A percentile compares a stretch with the other conserved stretches of the same genome.
phyloP scores from a whole-genome alignment of 2,113 vertebrate species.

The Buteo buteo region DNA sequence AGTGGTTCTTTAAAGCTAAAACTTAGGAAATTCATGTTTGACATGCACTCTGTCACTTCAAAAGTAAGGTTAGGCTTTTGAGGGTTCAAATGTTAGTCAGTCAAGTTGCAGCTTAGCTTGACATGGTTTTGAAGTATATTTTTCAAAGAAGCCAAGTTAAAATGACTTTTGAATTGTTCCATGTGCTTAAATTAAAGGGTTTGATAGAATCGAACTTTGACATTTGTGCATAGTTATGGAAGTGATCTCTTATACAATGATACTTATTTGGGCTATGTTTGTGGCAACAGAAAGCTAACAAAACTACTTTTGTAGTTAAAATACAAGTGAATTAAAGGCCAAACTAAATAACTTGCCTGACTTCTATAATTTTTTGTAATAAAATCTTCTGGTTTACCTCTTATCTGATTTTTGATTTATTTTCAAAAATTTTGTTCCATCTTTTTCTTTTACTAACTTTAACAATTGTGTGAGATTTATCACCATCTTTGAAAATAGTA shows the following conservation, averaged over 20 bases:
- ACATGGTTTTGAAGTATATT: not conserved
- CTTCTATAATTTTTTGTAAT: not conserved
- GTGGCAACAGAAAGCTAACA: not conserved
- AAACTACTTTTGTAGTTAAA: not conserved
- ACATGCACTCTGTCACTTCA: constrained; percentile 5
- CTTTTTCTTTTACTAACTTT: not conserved
- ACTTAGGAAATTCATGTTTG: not conserved
- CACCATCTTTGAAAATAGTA: not conserved
- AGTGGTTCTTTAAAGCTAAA: constrained; percentile 26
- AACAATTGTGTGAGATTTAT: not conserved
- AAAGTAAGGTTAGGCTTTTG: not conserved
- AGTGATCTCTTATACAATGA: not conserved
- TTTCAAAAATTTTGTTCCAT: not conserved
- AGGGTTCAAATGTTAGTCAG: not conserved
- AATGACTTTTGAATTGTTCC: not conserved
- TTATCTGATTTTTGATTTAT: not conserved
- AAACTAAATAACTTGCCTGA: not conserved
- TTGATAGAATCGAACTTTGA: not conserved
- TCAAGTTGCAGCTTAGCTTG: not conserved
- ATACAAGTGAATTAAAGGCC: not conserved
- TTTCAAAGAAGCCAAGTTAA: not conserved
- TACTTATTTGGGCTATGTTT: not conserved
- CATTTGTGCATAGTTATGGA: not conserved
- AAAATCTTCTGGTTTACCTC: not conserved
- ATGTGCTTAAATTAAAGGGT: not conserved